Evolutionary conservation across 2,113 vertebrate genomes (phyloP), one percentile per base, ranked within the genome.

Genomic region (Pluvianellus socialis): DNA sequence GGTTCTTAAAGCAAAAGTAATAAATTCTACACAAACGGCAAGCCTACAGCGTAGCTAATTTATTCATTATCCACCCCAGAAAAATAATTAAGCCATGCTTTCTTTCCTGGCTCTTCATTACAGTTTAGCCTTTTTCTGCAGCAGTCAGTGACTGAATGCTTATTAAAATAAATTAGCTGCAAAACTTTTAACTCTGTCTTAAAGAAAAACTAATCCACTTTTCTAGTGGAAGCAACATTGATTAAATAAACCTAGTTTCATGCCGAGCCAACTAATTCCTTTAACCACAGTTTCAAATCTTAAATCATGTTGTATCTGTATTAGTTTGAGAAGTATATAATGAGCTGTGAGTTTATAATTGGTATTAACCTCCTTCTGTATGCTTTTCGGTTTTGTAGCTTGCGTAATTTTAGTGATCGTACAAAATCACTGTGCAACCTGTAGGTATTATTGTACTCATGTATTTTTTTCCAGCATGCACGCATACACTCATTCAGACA

Each of bases 31-130:
- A 98, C 96, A 96, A 98, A 98, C 91, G 63, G 95, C 95, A 97
- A 98, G 84, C 97, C 97, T 94, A 90, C 93, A 97, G 98, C 97
- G 90, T 98, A 92, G 98, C 96, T 98, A 98, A 98, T 99, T 98
- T 98, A 98, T 98, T 99, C 98, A 98, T 98, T 98, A 98, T 97
- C 95, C 97, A 98, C 95, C 91, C 91, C 91, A 98, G 97, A 98
- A 98, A 98, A 98, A 98, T 98, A 98, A 98, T 98, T 98, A 98
- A 98, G 95, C 97, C 94, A 98, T 98, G 97, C 97, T 97, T 98
- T 98, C 94, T 97, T 98, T 97, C 95, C 88, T 92, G 63, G 94
- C 97, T 98, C 97, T 98, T 98, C 96, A 98, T 97, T 98, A 97
- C 94, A 96, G 94, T 97, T 97, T 98, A 98, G 95, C 91, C 96